Conservation (phyloP, 2,888 invertebrate species). For the Sphaerophoria rueppellii region DNA sequence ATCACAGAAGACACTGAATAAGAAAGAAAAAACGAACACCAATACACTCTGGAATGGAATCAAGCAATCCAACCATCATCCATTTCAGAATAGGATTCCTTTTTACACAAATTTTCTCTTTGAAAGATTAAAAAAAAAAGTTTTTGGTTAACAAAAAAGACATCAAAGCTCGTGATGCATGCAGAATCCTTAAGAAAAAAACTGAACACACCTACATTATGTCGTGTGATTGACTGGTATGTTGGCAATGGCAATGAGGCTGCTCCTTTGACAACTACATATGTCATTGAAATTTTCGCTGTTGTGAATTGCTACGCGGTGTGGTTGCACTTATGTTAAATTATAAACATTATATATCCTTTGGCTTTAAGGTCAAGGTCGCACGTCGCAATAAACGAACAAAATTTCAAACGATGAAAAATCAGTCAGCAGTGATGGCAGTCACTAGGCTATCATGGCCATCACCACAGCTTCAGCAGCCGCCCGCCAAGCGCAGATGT, state of each 20-base stretch:
- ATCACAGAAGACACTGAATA: slow-evolving; percentile 40
- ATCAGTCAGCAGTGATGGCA: slow-evolving; percentile 1
- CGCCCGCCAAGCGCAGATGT: background rate
- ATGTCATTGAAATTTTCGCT: slow-evolving; percentile 37
- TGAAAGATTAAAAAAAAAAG: too few species aligned
- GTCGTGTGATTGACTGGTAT: slow-evolving; percentile 18
- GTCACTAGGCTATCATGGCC: background rate
- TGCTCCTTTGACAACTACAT: slow-evolving; percentile 15
- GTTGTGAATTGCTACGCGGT: background rate
- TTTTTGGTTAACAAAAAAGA: background rate
- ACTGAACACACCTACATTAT: background rate
- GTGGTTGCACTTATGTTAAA: slow-evolving; percentile 14
- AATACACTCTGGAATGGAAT: background rate
- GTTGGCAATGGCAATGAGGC: background rate
- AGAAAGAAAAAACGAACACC: slow-evolving; percentile 8
- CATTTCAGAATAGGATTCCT: slow-evolving; percentile 13
- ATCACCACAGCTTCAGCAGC: background rate
- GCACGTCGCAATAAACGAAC: slow-evolving; percentile 7
- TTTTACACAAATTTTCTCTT: too few species aligned
- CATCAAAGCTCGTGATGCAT: too few species aligned
- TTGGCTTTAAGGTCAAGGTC: slow-evolving; percentile 55
- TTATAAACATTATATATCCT: background rate
- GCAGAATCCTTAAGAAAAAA: slow-evolving; percentile 1
- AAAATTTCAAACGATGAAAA: slow-evolving; percentile 20
- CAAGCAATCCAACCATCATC: background rate